These are phyloP conservation scores for Vidua chalybeata DNA, from an alignment of 2,113 vertebrate genomes.

Conservation along the genomic window DNA sequence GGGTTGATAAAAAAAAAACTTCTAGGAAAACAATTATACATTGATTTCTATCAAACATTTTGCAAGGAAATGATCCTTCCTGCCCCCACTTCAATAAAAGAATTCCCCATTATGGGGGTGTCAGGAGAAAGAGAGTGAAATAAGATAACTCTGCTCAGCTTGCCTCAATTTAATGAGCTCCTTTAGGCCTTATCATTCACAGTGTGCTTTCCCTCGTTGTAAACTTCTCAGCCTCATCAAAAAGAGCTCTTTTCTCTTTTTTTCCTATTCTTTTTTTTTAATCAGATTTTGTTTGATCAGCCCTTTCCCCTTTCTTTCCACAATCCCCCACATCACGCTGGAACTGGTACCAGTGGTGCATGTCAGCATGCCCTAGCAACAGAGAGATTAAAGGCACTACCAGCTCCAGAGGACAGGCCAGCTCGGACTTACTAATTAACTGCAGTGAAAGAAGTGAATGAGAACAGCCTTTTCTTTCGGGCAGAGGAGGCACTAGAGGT, in stretches of 20 bases:
- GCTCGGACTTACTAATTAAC: slow-evolving; percentile 60
- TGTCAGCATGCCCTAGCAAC: slow-evolving; percentile 59
- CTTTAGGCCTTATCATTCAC: slow-evolving; percentile 42
- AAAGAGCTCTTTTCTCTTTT: slow-evolving; percentile 16
- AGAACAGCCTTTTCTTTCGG: slow-evolving; percentile 7
- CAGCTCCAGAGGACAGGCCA: not conserved
- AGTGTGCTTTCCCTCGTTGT: slow-evolving; percentile 1
- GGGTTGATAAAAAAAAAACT: not conserved
- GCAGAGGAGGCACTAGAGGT: slow-evolving; percentile 4
- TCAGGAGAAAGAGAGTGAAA: slow-evolving; percentile 20
- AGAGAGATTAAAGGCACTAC: slow-evolving; percentile 40
- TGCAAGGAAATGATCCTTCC: not conserved
- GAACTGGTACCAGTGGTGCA: slow-evolving; percentile 46
- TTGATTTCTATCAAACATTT: not conserved
- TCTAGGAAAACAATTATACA: not conserved
- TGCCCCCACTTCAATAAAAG: not conserved
- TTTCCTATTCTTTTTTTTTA: not conserved
- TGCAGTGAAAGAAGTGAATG: slow-evolving; percentile 52
- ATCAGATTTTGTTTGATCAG: slow-evolving; percentile 50
- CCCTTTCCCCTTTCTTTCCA: slow-evolving; percentile 41
- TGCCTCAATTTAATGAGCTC: slow-evolving; percentile 54
- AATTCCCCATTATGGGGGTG: not conserved
- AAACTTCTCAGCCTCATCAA: slow-evolving; percentile 56
- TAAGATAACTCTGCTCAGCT: slow-evolving; percentile 46
- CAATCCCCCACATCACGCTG: slow-evolving; percentile 35